phyloP scores from a whole-genome alignment of 2,113 vertebrate species.

The Corapipo altera region DNA sequence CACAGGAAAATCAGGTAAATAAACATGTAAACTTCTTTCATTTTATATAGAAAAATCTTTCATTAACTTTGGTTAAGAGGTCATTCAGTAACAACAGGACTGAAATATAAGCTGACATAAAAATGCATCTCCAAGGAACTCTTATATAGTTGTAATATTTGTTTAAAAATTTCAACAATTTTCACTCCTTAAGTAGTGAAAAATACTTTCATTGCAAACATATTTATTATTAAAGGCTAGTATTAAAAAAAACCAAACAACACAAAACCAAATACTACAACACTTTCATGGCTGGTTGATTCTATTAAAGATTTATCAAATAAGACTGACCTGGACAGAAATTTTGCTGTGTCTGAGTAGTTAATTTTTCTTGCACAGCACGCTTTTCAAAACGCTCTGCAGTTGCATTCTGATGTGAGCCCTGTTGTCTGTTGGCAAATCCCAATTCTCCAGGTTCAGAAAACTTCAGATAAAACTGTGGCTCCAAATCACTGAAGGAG shows the following conservation, averaged over 20 bases:
- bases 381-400: constrained; percentile 50
- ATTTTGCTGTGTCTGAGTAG: not conserved
- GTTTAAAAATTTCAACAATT: not conserved
- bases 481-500: constrained; percentile 58
- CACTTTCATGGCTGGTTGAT: not conserved
- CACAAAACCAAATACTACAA: not conserved
- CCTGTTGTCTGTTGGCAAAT: constrained; percentile 42
- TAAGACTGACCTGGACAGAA: constrained; percentile 73
- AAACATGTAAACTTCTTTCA: not conserved
- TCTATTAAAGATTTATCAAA: not conserved
- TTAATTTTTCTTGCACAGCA: constrained; percentile 14
- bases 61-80: not conserved
- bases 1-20: not conserved
- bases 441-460: constrained; percentile 65
- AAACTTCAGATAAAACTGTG: constrained; percentile 58
- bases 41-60: not conserved
- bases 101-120: not conserved
- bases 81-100: not conserved
- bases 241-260: not conserved
- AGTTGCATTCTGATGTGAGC: constrained; percentile 18
- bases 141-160: not conserved
- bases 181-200: not conserved
- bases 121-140: not conserved
- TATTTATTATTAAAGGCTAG: not conserved
- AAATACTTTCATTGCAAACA: not conserved